Conservation (phyloP, 2,888 invertebrate genomes). For the Heteromyza rotundicornis region DNA sequence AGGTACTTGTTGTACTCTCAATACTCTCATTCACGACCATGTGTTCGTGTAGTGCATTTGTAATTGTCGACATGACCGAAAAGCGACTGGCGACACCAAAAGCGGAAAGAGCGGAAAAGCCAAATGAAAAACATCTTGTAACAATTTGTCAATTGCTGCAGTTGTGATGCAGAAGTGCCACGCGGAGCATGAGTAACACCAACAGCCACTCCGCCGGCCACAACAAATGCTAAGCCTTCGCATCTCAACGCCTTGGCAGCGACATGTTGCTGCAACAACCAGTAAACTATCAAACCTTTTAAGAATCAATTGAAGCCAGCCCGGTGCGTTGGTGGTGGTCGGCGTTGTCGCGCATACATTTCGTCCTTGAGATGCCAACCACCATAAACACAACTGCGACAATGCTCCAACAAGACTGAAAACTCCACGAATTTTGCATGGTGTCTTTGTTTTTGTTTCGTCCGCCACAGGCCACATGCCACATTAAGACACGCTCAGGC, state of each 20-base stretch:
- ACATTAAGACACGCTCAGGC: background rate
- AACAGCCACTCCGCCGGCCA: conserved; percentile 11
- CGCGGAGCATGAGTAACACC: too few relatives aligned
- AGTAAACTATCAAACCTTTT: conserved; percentile 53
- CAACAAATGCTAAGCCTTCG: conserved; percentile 6
- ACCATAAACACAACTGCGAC: conserved; percentile 29
- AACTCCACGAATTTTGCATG: background rate
- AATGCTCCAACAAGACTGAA: background rate
- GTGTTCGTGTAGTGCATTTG: conserved; percentile 53
- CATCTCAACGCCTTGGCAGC: conserved; percentile 21
- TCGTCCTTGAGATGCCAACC: conserved; percentile 8
- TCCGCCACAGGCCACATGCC: conserved; percentile 7
- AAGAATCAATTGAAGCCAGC: conserved; percentile 51
- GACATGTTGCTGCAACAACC: conserved; percentile 41
- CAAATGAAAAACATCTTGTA: conserved; percentile 41
- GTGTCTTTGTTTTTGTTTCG: conserved; percentile 19
- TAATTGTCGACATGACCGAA: conserved; percentile 36
- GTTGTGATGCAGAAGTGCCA: conserved; percentile 19
- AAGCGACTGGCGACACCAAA: conserved; percentile 13
- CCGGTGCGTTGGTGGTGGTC: conserved; percentile 30
- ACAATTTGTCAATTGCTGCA: conserved; percentile 44
- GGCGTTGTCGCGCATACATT: conserved; percentile 1
- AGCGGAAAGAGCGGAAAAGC: conserved; percentile 27
- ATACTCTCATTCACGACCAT: too few relatives aligned
- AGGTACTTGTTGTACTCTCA: too few relatives aligned